Evolutionary conservation across 2,888 invertebrate genomes (phyloP).

Genomic region (Mamestra brassicae): DNA sequence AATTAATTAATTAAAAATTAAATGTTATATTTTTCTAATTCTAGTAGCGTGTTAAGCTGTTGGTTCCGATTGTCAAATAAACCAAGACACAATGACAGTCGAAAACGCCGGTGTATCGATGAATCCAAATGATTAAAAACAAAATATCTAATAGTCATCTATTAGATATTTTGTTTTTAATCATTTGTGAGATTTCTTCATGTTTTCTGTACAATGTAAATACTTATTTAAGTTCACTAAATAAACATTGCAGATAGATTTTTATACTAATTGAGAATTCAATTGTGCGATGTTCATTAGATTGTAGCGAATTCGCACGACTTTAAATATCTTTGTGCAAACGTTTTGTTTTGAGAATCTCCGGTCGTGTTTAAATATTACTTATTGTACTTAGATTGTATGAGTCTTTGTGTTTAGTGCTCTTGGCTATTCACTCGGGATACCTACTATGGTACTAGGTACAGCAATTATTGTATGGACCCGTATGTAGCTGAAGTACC

Average conservation of each 20-base stretch:
- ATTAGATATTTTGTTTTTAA: not conserved
- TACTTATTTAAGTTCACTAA: slow-evolving; percentile 29
- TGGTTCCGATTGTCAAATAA: no score
- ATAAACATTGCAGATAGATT: slow-evolving; percentile 42
- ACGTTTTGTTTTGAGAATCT: slow-evolving; percentile 43
- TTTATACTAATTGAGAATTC: slow-evolving; percentile 54
- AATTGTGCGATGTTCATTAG: slow-evolving; percentile 40
- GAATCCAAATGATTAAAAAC: no score
- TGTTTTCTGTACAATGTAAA: slow-evolving; percentile 5
- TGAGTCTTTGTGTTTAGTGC: not conserved
- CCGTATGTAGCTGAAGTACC: no score
- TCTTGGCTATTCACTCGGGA: not conserved
- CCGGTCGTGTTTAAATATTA: not conserved
- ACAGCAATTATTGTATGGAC: no score
- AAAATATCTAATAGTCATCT: no score
- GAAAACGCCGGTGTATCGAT: no score
- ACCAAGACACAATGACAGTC: no score
- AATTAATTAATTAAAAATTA: no score
- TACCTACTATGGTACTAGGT: not conserved
- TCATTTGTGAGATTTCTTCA: slow-evolving; percentile 11
- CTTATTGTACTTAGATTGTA: slow-evolving; percentile 6
- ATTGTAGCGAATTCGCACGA: slow-evolving; percentile 48
- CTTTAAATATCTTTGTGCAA: slow-evolving; percentile 22
- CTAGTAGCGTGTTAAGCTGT: no score
- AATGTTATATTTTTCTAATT: no score